Conservation (phyloP, 35 echinoderm and acorn worm genomes). For the Lytechinus pictus region DNA sequence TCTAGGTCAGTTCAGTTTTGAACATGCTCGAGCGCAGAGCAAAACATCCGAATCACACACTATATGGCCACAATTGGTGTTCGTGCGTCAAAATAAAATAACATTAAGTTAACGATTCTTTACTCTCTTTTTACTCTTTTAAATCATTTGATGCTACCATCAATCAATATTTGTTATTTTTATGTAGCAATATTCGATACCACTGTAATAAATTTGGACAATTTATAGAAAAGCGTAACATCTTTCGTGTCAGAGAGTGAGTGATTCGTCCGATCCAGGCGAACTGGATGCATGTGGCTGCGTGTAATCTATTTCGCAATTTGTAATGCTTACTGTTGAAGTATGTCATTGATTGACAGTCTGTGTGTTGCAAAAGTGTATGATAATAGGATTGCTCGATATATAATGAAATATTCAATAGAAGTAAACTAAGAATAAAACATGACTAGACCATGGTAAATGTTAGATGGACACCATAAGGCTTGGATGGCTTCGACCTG, state of each 20-base stretch:
- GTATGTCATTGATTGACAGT: slow-evolving; percentile 18
- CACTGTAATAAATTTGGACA: neutral
- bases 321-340: slow-evolving; percentile 13
- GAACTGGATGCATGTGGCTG: slow-evolving; percentile 34
- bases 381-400: neutral
- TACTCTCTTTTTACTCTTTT: neutral
- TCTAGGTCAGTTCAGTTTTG: slow-evolving; percentile 41
- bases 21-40: slow-evolving; percentile 41
- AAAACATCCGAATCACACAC: slow-evolving; percentile 44
- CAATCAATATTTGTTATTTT: neutral
- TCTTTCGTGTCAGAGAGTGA: neutral
- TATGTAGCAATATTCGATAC: neutral
- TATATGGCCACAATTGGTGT: neutral
- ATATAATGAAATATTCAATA: neutral
- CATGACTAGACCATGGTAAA: neutral
- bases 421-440: neutral
- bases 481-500: neutral
- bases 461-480: neutral
- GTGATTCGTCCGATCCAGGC: slow-evolving; percentile 4
- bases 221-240: neutral
- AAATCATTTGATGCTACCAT: neutral
- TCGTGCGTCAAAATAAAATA: slow-evolving; percentile 24
- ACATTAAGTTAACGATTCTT: neutral
- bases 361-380: neutral
- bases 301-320: slow-evolving; percentile 1